Evolutionary conservation across 2,797 vertebrate genomes (phyloP), one percentile per base, ranked within the genome.

Genomic region (Catharus ustulatus): DNA sequence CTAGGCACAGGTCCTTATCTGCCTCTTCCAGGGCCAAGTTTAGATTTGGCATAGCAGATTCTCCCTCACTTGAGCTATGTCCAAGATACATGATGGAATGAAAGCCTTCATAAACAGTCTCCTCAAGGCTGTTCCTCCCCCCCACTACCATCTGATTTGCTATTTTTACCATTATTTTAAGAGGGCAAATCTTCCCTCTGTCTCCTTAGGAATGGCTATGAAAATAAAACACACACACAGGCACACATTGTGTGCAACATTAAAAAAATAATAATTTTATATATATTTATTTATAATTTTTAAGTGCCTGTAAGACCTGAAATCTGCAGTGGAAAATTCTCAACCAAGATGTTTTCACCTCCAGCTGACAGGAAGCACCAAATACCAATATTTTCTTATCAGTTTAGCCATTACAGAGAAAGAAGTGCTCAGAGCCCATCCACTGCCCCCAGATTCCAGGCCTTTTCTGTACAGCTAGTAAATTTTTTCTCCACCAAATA

Each of bases 1-100:
- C 88, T 88, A 95, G 95, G 93, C 94, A 94, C 77, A 76, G 93
- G 93, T 95, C 88, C 93, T 96, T 96, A 96, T 96, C 91, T 96
- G 91, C 94, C 74, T 94, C 88, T 91, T 81, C 91, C 94, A 95
- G 95, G 93, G 95, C 96, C 96, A 96, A 96, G 94, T 95, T 94
- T 94, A 95, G 93, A 95, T 95, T 93, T 96, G 95, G 96, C 96
- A 96, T 63, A 93, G 93, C 88, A 95, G 94, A 93, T 90, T 96
- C 87, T 96, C 73, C 87, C 93, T 96, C 85, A 59, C 91, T 94
- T 96, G 96, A 96, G 93, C 91, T 95, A 95, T 94, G 83, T 95
- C 95, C 95, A 96, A 96, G 94, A 90, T 95, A 95, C 94, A 96
- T 84, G 96, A 94, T 86, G 94, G 95, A 96, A 96, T 93, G 85